Conservation (phyloP, 2,888 invertebrate species). For the Agrotis clavis region DNA sequence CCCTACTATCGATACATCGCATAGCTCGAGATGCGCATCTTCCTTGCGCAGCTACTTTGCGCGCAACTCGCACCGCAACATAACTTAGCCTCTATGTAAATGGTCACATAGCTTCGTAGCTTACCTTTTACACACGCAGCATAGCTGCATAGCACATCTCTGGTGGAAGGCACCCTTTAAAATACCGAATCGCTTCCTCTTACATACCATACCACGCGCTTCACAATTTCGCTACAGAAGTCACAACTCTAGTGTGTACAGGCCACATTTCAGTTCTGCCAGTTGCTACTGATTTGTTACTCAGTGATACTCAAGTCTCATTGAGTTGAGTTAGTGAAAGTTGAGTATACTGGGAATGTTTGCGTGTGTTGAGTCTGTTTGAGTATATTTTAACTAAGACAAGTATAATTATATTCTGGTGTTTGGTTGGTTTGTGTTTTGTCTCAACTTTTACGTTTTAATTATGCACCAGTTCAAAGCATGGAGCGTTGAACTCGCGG, state of each 20-base stretch:
- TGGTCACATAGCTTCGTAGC: too few species aligned
- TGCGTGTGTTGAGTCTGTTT: slow-evolving; percentile 28
- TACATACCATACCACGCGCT: neutral
- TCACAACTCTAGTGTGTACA: slow-evolving; percentile 50
- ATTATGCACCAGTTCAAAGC: neutral
- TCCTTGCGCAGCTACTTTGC: too few species aligned
- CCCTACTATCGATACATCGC: too few species aligned
- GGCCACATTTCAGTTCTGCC: slow-evolving; percentile 36
- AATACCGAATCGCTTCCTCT: slow-evolving; percentile 17
- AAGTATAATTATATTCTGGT: slow-evolving; percentile 11
- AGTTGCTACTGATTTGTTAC: slow-evolving; percentile 57
- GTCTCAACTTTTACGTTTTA: neutral
- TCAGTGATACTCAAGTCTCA: slow-evolving; percentile 12
- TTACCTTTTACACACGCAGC: too few species aligned
- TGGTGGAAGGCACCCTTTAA: too few species aligned
- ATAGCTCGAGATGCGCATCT: too few species aligned
- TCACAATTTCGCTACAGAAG: slow-evolving; percentile 31
- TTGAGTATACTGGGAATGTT: slow-evolving; percentile 13
- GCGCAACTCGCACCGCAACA: too few species aligned
- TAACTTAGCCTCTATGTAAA: too few species aligned
- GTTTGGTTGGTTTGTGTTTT: slow-evolving; percentile 21
- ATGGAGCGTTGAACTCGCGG: too few species aligned
- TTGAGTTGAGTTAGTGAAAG: slow-evolving; percentile 12
- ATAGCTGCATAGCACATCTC: too few species aligned
- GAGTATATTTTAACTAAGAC: slow-evolving; percentile 16